Evolutionary conservation across 1,140 invertebrate species (phyloP).

Genomic region (Drosophila arizonae): DNA sequence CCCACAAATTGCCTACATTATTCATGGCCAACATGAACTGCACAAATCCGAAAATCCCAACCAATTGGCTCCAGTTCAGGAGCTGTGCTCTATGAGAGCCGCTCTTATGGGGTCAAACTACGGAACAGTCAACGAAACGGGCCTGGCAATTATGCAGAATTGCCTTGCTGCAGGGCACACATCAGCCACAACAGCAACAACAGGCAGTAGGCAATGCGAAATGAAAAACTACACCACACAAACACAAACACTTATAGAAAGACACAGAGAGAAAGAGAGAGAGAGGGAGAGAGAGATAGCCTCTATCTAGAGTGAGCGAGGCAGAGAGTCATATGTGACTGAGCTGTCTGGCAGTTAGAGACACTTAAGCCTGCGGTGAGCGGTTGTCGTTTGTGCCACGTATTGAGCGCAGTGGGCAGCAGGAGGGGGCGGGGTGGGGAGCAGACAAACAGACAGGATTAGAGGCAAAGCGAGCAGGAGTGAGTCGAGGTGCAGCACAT

Average conservation of each 20-base stretch:
- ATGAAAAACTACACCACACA: slow-evolving; percentile 48
- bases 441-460: slow-evolving; percentile 18
- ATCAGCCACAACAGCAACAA: slow-evolving; percentile 19
- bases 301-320: not conserved
- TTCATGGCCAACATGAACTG: slow-evolving; percentile 31
- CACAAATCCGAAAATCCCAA: slow-evolving; percentile 41
- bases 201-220: slow-evolving; percentile 18
- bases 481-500: slow-evolving; percentile 57
- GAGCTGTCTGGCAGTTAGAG: slow-evolving; percentile 54
- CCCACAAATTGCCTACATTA: slow-evolving; percentile 14
- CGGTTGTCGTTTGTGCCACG: slow-evolving; percentile 61
- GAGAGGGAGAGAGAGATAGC: not conserved
- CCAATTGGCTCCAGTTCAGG: slow-evolving; percentile 40
- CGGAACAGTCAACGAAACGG: slow-evolving; percentile 14
- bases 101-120: slow-evolving; percentile 18
- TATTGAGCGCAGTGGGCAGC: slow-evolving; percentile 64
- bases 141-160: slow-evolving; percentile 45
- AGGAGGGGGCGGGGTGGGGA: slow-evolving; percentile 18
- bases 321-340: not conserved
- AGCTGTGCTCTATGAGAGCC: slow-evolving; percentile 4
- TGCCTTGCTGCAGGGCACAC: slow-evolving; percentile 36
- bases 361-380: slow-evolving; percentile 72
- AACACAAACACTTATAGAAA: slow-evolving; percentile 3
- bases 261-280: not conserved
- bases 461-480: slow-evolving; percentile 1